Evolutionary conservation across 1,140 invertebrate genomes (phyloP), one percentile per base, ranked within the genome.

Genomic region (Dendroctonus ponderosae): DNA sequence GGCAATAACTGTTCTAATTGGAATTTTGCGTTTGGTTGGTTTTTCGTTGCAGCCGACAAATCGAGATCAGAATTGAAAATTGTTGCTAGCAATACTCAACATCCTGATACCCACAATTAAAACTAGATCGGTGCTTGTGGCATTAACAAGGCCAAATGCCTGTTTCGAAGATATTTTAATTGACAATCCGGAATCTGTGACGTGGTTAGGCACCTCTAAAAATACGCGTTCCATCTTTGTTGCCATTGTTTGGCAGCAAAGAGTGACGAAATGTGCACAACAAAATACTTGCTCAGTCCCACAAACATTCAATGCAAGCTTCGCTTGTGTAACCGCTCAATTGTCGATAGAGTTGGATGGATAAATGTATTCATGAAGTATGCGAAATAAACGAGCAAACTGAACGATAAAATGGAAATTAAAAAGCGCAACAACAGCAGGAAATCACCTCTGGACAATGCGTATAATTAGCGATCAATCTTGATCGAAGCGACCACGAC

Each of bases 391-490:
- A 26, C 1, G 26, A 26, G 26, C 26, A 49, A 61, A 61, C 37
- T 15, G 44, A 7, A 58, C 37, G 5, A 54, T 61, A 49, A 61
- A 61, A 48, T 39, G 15, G 14, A 39, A 38, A 54, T 61, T 39
- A 40, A 50, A 50, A 49, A 61, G 41, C 11, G 41, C 15, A 37
- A 52, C 60, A 14, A 8, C 5, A 52, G 39, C 48, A 42, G 40
- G 51, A 63, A 54, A 63, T 63, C 51, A 42, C 39, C 43, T 63
- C 42, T 7, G 61, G 51, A 39, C 61, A 65, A 57, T 41, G 62
- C n/a, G 62, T 62, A 67, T 67, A 43, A 62, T 62, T 67, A 67
- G 66, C 58, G 8, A 67, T 67, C 66, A 67, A 59, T 66, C 44
- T 67, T 48, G 66, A 67, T 62, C 66, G 43, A 46, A 41, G 43